Conservation (phyloP, 2,797 vertebrate species). For the Strix occidentalis region DNA sequence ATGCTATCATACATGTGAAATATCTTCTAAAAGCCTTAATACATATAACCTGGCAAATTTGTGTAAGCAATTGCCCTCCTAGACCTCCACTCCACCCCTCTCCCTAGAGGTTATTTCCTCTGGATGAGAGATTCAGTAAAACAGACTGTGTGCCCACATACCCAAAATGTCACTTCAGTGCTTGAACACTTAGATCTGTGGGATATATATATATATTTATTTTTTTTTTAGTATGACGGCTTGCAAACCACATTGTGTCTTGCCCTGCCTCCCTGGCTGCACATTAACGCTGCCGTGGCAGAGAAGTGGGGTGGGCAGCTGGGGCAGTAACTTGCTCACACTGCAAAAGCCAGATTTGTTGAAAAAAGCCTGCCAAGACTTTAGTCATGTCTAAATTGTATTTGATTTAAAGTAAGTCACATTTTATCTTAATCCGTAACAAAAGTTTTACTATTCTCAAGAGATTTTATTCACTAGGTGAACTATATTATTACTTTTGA, state of each 20-base stretch:
- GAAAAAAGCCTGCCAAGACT: background rate
- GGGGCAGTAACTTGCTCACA: background rate
- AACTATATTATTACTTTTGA: background rate
- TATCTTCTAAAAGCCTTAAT: background rate
- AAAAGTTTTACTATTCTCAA: background rate
- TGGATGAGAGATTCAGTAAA: background rate
- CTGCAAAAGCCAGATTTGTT: background rate
- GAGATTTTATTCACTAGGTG: conserved; percentile 6
- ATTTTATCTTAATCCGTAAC: background rate
- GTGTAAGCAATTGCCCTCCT: rapidly evolving
- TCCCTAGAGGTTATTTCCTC: background rate
- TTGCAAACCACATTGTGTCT: background rate
- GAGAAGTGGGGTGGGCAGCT: background rate
- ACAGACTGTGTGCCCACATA: background rate
- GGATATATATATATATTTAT: too few relatives aligned
- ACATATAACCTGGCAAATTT: background rate
- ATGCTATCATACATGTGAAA: background rate
- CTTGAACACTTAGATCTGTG: rapidly evolving
- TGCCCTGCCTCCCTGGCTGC: background rate
- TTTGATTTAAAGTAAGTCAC: background rate
- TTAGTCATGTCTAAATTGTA: background rate
- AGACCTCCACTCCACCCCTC: background rate
- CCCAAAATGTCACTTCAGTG: background rate
- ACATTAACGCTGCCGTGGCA: background rate
- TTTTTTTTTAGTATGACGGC: background rate